These are phyloP conservation scores for Pseudococcus jackbeardsleyi DNA, from an alignment of 2,888 invertebrate species.

Conservation along the genomic window DNA sequence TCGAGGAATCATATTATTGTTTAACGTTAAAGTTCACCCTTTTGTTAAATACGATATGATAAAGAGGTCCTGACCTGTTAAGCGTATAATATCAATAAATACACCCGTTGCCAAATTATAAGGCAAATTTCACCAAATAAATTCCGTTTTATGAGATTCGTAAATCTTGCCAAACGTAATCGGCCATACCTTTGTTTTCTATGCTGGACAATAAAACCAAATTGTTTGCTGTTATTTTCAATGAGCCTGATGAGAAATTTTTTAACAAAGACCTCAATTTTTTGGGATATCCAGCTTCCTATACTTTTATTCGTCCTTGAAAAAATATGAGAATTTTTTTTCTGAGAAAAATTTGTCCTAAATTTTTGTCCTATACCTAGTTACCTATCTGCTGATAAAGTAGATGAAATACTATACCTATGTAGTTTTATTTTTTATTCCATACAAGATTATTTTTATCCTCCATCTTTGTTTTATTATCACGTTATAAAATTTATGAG, in stretches of 20 bases:
- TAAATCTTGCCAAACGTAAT: slow-evolving; percentile 27
- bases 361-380: too few species aligned
- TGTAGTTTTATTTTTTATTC: neutral
- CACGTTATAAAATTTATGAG: slow-evolving; percentile 19
- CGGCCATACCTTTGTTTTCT: neutral
- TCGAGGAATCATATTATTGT: neutral
- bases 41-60: too few species aligned
- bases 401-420: neutral
- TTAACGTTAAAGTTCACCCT: neutral
- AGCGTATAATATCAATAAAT: neutral
- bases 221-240: neutral
- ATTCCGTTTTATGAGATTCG: slow-evolving; percentile 26
- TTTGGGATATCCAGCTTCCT: too few species aligned
- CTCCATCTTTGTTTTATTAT: slow-evolving; percentile 38
- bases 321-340: too few species aligned
- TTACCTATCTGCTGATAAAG: too few species aligned
- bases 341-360: too few species aligned
- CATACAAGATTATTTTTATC: neutral
- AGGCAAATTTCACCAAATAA: neutral
- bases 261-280: too few species aligned
- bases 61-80: too few species aligned
- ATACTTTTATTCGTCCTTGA: too few species aligned
- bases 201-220: neutral
- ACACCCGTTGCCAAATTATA: neutral
- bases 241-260: too few species aligned